These are phyloP conservation scores for Leptinotarsa undecemlineata DNA, from an alignment of 1,140 invertebrate species.

Conservation along the genomic window DNA sequence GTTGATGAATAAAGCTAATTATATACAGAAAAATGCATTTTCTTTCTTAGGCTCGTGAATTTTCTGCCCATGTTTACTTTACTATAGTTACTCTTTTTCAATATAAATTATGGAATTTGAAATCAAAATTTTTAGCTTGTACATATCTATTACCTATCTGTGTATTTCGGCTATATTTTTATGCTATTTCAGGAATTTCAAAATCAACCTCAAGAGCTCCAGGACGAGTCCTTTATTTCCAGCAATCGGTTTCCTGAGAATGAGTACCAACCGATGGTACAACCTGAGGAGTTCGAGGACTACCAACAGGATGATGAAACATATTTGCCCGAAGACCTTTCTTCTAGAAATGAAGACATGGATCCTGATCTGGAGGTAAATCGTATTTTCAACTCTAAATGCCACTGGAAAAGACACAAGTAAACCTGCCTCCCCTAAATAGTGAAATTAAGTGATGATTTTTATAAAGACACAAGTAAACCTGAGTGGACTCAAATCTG, in stretches of 20 bases:
- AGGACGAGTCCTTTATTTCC: slow-evolving; percentile 41
- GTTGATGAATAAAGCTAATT: too few species aligned
- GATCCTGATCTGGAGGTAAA: slow-evolving; percentile 41
- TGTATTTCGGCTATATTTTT: slow-evolving; percentile 7
- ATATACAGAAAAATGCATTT: too few species aligned
- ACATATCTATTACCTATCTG: background rate
- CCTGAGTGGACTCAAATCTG: background rate
- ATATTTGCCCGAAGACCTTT: slow-evolving; percentile 28
- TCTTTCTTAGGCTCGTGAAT: too few species aligned
- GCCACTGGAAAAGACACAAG: too few species aligned
- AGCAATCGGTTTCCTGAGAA: slow-evolving; percentile 31
- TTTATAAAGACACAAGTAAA: background rate
- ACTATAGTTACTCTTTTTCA: too few species aligned
- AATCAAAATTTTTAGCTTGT: too few species aligned
- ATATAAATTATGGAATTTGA: too few species aligned
- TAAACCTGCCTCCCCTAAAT: background rate
- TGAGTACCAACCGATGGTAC: slow-evolving; percentile 37
- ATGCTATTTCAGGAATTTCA: slow-evolving; percentile 8
- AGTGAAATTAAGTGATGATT: background rate
- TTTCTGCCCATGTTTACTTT: too few species aligned
- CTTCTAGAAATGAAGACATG: slow-evolving; percentile 53
- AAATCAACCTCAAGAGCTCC: slow-evolving; percentile 35
- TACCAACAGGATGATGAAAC: slow-evolving; percentile 44
- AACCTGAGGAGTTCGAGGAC: slow-evolving; percentile 36
- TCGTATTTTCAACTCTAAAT: too few species aligned